Evolutionary conservation across 2,113 vertebrate species (phyloP).

Genomic region (pig (Sus scrofa)): T2T-Sscrofa CM000816.6:13203001-13203500

Average conservation of each 20-base stretch:
- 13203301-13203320: neutral
- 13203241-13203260: neutral
- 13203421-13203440: no score
- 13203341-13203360: neutral
- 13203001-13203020: conserved; percentile 69
- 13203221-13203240: neutral
- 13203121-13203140: neutral
- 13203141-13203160: accelerated
- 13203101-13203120: neutral
- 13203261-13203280: neutral
- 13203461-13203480: neutral
- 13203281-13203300: neutral
- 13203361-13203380: neutral
- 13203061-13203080: conserved; percentile 60
- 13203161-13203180: neutral
- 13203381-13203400: no score
- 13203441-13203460: no score
- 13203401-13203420: no score
- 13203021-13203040: neutral
- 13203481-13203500: neutral
- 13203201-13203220: neutral
- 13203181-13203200: neutral
- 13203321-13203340: neutral
- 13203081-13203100: neutral
- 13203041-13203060: neutral